These are phyloP conservation scores for Percopsis transmontana DNA, from an alignment of 2,113 vertebrate genomes.

Conservation along the genomic window DNA sequence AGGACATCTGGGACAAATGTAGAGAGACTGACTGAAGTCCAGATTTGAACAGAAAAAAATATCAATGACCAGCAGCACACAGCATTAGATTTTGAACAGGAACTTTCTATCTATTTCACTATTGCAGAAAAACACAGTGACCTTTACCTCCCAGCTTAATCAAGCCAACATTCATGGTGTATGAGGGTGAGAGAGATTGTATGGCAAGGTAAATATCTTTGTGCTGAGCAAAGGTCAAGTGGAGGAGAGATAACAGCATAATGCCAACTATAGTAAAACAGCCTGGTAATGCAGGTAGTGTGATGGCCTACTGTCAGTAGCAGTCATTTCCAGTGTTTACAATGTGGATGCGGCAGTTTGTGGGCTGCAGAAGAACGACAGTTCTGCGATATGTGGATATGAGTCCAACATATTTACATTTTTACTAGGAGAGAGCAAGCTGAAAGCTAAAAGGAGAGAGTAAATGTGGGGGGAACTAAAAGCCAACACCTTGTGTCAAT, in stretches of 20 bases:
- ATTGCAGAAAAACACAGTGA: too few relatives aligned
- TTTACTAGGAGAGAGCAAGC: too few relatives aligned
- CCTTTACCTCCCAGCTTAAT: too few relatives aligned
- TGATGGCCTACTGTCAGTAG: constrained; percentile 3
- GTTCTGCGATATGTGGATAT: neutral
- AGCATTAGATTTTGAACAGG: too few relatives aligned
- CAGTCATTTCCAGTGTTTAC: neutral
- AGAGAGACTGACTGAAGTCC: too few relatives aligned
- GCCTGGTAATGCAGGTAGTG: constrained; percentile 2
- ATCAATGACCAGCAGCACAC: too few relatives aligned
- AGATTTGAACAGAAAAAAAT: neutral
- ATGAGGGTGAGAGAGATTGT: too few relatives aligned
- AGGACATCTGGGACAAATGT: neutral
- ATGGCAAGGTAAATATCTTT: too few relatives aligned
- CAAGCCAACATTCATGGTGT: too few relatives aligned
- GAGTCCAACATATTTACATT: neutral
- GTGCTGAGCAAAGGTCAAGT: constrained; percentile 7
- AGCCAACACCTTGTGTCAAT: neutral
- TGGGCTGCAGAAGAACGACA: neutral
- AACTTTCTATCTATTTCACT: too few relatives aligned
- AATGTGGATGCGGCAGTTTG: neutral
- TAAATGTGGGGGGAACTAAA: neutral
- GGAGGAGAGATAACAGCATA: constrained; percentile 9
- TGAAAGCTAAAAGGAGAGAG: neutral
- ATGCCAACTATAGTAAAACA: too few relatives aligned